phyloP scores from a whole-genome alignment of 2,113 vertebrate genomes.

The Mustelus asterias region DNA sequence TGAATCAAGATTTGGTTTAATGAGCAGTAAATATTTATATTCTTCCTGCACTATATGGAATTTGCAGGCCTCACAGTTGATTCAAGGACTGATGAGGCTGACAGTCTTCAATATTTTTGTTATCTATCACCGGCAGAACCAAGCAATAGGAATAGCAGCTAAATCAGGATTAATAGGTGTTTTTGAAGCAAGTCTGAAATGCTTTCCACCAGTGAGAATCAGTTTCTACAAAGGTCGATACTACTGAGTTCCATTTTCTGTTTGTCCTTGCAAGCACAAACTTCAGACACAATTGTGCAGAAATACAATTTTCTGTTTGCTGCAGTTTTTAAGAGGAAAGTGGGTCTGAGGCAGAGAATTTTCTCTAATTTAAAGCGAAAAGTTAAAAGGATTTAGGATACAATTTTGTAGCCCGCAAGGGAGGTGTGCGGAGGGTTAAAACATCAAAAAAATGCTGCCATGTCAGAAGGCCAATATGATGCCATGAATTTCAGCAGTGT shows the following conservation, averaged over 20 bases:
- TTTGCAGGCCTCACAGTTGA: conserved; percentile 39
- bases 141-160: conserved; percentile 29
- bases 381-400: background rate
- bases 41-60: conserved; percentile 37
- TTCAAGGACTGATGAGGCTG: conserved; percentile 43
- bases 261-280: background rate
- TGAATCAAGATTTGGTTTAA: conserved; percentile 45
- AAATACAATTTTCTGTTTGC: background rate
- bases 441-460: background rate
- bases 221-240: background rate
- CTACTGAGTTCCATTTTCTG: background rate
- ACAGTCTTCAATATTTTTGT: conserved; percentile 44
- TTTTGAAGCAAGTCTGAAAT: conserved; percentile 27
- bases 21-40: conserved; percentile 39
- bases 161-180: background rate
- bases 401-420: background rate
- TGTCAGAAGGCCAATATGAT: background rate
- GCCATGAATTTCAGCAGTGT: background rate
- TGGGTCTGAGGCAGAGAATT: background rate
- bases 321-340: background rate
- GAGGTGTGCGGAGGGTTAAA: background rate
- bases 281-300: background rate
- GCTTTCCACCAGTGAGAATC: background rate
- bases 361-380: background rate
- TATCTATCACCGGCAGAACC: conserved; percentile 40